phyloP scores from a whole-genome alignment of 2,797 vertebrate species.

The Tenualosa thibaudeaui region DNA sequence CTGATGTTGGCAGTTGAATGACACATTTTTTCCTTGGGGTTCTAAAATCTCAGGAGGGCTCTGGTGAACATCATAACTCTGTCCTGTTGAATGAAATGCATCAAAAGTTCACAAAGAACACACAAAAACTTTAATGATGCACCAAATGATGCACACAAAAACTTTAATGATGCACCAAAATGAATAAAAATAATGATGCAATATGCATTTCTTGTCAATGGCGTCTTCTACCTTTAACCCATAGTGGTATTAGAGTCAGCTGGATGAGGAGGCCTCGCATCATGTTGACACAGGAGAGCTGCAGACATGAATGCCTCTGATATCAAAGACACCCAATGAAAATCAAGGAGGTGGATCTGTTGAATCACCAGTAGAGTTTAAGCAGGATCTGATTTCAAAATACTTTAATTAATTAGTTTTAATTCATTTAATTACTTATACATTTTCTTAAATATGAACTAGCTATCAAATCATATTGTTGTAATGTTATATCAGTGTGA shows the following conservation, averaged over 20 bases:
- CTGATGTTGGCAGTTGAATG: conserved; percentile 57
- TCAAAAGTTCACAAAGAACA: not conserved
- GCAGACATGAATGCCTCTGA: not conserved
- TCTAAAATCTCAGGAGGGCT: conserved; percentile 18
- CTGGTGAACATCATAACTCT: conserved; percentile 35
- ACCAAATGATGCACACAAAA: no score
- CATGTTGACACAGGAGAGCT: conserved; percentile 29
- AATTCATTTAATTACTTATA: no score
- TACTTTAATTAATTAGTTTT: no score
- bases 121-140: no score
- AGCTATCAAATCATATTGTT: no score
- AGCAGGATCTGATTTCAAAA: no score
- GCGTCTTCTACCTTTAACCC: conserved; percentile 43
- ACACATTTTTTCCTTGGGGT: conserved; percentile 44
- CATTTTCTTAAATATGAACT: no score
- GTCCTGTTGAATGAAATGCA: not conserved
- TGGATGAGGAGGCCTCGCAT: not conserved
- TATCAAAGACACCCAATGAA: not conserved
- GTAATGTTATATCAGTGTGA: no score
- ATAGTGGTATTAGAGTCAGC: conserved; percentile 27
- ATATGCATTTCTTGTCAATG: no score
- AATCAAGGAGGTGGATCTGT: not conserved
- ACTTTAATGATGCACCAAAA: no score
- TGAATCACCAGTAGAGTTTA: not conserved
- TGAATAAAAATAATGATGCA: no score